Evolutionary conservation across 2,113 vertebrate species (phyloP), one percentile per base, ranked within the genome.

Genomic region (Dryoscopus gambensis): DNA sequence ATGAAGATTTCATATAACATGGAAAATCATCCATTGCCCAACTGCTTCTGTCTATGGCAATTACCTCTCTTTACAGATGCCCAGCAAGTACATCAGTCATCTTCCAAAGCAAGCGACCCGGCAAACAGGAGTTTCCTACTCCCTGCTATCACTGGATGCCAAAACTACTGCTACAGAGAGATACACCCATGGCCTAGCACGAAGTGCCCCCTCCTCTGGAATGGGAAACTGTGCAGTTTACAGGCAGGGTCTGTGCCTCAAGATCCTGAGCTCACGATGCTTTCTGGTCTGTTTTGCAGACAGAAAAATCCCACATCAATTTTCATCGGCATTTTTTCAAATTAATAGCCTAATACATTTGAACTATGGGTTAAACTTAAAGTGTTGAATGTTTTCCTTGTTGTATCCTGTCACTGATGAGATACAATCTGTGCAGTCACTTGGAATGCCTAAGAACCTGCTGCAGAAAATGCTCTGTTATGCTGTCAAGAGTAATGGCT

Each of bases 211-310:
- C 3, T 70, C 10, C 22, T 42, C 28, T 14, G 15, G 7, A 64
- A 6, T 15, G 15, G 28, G 8, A 93, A 86, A 68, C 25, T 7
- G 8, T 25, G n/a, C 8, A 17, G n/a, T 4, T 59, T 10, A 68
- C 49, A 68, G 28, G 22, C 23, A 59, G 17, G 21, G 10, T 22
- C 23, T 37, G 20, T 10, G 25, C 13, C 25, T 60, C 30, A 20
- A 0, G 5, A 31, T 13, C 27, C 20, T 11, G 15, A 78, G n/a
- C 13, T 40, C 6, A 15, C 0, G 1, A 59, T 28, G 37, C 7
- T 37, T 71, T 53, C 71, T 53, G n/a, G 12, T 37, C 47, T 80
- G 22, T 40, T 91, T 22, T 50, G 35, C 25, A 60, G 22, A n/a
- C 16, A 37, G 10, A 31, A 28, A 74, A 28, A 55, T 15, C 13